Evolutionary conservation across 2,113 vertebrate genomes (phyloP), one percentile per base, ranked within the genome.

Genomic region (Centropristis striata): DNA sequence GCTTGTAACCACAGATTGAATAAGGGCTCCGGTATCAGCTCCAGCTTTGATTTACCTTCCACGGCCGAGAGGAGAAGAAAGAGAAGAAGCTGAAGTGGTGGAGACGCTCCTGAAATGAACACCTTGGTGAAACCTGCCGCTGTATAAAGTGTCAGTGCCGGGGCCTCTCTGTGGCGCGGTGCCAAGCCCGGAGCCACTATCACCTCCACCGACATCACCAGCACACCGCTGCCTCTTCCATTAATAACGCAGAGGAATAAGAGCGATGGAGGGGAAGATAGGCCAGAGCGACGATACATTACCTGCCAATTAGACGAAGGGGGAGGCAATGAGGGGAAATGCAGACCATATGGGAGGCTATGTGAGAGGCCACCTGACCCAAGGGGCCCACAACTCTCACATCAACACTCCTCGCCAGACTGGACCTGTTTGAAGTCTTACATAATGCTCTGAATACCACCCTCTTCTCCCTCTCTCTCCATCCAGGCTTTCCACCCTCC

Each of bases 101-200:
- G 88, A 90, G 86, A 90, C 46, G 78, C 81, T 93, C 89, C 86
- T 93, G 94, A 95, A 95, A 95, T 94, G 93, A 92, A 94, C 92
- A 94, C 94, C 94, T 94, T 92, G 85, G 87, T 88, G 60, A 95
- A 95, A 94, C 92, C 94, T 95, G 94, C 82, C 75, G 78, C 27
- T 69, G 92, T 95, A 94, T 94, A 94, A 95, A 91, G 90, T 95
- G 91, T 93, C 94, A 77, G 90, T 8, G 50, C 11, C n/a, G 44
- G 84, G 92, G 91, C 92, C 91, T 73, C 93, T 91, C 73, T 15
- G 71, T 92, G 94, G 92, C 93, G 1, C 53, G 0, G 21, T 25
- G 91, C 94, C 94, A 95, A 88, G 61, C 72, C 78, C 47, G 9
- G 63, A 88, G 78, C 83, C 73, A 63, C 89, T 67, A 82, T 82